These are phyloP conservation scores for Xanthia togata DNA, from an alignment of 2,888 invertebrate genomes.

Conservation along the genomic window DNA sequence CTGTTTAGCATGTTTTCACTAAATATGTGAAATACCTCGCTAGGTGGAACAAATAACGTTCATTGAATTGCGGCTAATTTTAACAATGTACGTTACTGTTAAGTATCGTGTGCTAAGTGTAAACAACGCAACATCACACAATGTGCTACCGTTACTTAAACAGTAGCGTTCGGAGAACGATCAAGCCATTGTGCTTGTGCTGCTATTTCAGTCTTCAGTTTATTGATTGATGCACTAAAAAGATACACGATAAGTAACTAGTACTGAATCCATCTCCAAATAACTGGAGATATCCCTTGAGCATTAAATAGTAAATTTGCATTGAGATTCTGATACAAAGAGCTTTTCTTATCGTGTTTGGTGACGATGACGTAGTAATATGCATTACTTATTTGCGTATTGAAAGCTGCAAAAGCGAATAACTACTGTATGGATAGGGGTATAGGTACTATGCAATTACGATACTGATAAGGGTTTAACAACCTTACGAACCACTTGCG, in stretches of 20 bases:
- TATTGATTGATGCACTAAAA: slow-evolving; percentile 58
- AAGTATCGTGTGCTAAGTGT: slow-evolving; percentile 76
- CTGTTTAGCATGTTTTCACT: slow-evolving; percentile 72
- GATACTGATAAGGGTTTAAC: slow-evolving; percentile 49
- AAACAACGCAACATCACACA: slow-evolving; percentile 80
- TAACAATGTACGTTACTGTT: slow-evolving; percentile 81
- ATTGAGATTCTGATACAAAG: slow-evolving; percentile 24
- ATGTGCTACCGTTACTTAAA: slow-evolving; percentile 79
- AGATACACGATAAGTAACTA: slow-evolving; percentile 35
- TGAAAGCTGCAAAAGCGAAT: slow-evolving; percentile 32
- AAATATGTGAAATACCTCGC: slow-evolving; percentile 72
- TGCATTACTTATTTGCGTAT: slow-evolving; percentile 45
- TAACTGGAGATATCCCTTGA: background rate
- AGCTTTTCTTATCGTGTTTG: slow-evolving; percentile 40
- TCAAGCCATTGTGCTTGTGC: slow-evolving; percentile 68
- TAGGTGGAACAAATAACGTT: slow-evolving; percentile 76
- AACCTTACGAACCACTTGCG: slow-evolving; percentile 37
- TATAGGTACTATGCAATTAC: slow-evolving; percentile 5
- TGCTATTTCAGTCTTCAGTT: slow-evolving; percentile 65
- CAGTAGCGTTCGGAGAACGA: slow-evolving; percentile 77
- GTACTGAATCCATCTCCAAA: background rate
- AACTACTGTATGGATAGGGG: slow-evolving; percentile 16
- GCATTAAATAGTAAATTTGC: background rate
- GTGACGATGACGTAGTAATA: slow-evolving; percentile 31
- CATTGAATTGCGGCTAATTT: slow-evolving; percentile 79